A percentile compares a stretch with the other conserved stretches of the same genome.
phyloP scores from a whole-genome alignment of 1,140 invertebrate genomes.

The Halyomorpha halys region DNA sequence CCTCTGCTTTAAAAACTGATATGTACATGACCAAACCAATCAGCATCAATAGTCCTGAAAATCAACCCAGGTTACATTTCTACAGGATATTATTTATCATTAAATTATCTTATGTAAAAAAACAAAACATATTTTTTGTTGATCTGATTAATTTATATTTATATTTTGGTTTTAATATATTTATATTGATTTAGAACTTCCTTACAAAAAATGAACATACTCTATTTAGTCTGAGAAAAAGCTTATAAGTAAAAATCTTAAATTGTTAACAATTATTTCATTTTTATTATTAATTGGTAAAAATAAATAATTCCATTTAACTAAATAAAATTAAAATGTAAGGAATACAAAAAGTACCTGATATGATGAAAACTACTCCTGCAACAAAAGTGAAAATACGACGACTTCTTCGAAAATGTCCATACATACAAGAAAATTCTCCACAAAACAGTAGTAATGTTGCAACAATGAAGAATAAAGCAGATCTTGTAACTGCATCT shows the following conservation, averaged over 20 bases:
- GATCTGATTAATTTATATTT: too few relatives aligned
- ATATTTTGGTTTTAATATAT: too few relatives aligned
- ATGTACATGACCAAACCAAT: conserved; percentile 86
- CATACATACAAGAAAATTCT: conserved; percentile 50
- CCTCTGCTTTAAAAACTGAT: conserved; percentile 80
- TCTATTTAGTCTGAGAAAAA: too few relatives aligned
- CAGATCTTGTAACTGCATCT: conserved; percentile 60
- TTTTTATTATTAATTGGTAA: too few relatives aligned
- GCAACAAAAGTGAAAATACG: conserved; percentile 52
- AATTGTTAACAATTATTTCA: too few relatives aligned
- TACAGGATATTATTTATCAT: too few relatives aligned
- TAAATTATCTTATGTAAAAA: too few relatives aligned
- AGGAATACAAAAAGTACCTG: conserved; percentile 41
- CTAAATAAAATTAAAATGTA: not conserved
- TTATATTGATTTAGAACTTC: not conserved
- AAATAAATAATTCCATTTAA: too few relatives aligned
- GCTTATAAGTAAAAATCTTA: too few relatives aligned
- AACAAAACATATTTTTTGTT: too few relatives aligned
- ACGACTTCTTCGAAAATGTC: conserved; percentile 45
- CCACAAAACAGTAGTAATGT: conserved; percentile 49
- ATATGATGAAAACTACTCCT: conserved; percentile 57
- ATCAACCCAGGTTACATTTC: not conserved
- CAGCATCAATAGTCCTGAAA: conserved; percentile 73
- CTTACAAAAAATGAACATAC: too few relatives aligned
- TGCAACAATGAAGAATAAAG: conserved; percentile 51